phyloP scores from a whole-genome alignment of 35 echinoderm and acorn worm genomes.

The Hemicentrotus pulcherrimus region DNA sequence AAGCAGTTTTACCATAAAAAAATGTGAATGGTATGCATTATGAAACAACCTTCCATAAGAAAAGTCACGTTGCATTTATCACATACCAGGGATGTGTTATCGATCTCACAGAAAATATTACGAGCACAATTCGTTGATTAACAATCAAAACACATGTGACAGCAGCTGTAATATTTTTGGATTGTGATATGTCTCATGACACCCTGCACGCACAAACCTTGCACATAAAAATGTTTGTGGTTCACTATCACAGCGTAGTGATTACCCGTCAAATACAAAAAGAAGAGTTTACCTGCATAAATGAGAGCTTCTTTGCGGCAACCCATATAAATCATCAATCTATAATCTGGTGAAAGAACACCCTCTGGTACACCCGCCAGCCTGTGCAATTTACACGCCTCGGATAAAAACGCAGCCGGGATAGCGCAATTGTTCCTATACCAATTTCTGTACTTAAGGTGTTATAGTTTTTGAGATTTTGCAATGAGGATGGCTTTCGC shows the following conservation, averaged over 20 bases:
- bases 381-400: background rate
- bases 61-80: background rate
- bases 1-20: background rate
- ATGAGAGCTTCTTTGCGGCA: background rate
- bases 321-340: background rate
- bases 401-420: background rate
- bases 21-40: background rate
- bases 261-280: background rate
- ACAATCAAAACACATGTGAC: background rate
- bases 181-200: slow-evolving; percentile 17
- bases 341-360: background rate
- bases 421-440: background rate
- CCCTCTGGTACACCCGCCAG: background rate
- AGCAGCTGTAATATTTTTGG: background rate
- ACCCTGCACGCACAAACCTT: background rate
- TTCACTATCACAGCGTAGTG: background rate
- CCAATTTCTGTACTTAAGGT: background rate
- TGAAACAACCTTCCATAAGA: background rate
- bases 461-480: background rate
- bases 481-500: slow-evolving; percentile 7
- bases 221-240: background rate
- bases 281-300: background rate
- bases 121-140: background rate
- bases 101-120: background rate
- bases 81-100: background rate